phyloP scores from a whole-genome alignment of 2,797 vertebrate genomes.

The Graptemys geographica region DNA sequence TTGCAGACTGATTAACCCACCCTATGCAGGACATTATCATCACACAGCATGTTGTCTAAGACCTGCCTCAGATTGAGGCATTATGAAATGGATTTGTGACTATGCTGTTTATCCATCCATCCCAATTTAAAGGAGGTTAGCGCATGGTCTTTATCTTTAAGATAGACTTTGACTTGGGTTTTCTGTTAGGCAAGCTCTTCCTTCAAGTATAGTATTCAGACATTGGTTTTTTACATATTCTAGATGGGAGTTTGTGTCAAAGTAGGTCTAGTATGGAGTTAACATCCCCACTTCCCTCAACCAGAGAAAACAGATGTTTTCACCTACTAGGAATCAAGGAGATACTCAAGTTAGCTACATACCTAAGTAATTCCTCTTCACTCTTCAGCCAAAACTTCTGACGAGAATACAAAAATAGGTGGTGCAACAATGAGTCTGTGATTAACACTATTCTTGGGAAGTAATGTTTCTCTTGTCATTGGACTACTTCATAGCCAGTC shows the following conservation, averaged over 20 bases:
- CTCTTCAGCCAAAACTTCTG: not conserved
- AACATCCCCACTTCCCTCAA: not conserved
- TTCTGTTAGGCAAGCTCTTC: conserved; percentile 28
- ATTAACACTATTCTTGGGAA: not conserved
- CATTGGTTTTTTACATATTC: conserved; percentile 9
- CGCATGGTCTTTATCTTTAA: conserved; percentile 28
- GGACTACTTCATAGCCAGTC: not conserved
- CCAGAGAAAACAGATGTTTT: not conserved
- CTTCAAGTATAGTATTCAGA: not conserved
- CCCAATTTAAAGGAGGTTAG: conserved; percentile 61
- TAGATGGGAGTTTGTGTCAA: not conserved
- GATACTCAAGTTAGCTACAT: not conserved
- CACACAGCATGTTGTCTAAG: conserved; percentile 16
- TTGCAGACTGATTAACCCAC: not conserved
- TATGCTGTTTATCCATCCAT: conserved; percentile 59
- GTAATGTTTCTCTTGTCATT: not conserved
- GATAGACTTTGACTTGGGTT: not conserved
- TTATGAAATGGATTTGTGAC: conserved; percentile 62
- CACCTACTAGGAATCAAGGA: not conserved
- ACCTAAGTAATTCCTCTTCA: fast-evolving
- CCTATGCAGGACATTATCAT: not conserved
- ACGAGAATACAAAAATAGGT: not conserved
- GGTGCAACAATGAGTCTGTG: not conserved
- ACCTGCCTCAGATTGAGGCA: conserved; percentile 70
- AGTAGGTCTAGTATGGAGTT: not conserved